phyloP scores from a whole-genome alignment of 2,888 invertebrate genomes.

The Trypoxylon attenuatum region DNA sequence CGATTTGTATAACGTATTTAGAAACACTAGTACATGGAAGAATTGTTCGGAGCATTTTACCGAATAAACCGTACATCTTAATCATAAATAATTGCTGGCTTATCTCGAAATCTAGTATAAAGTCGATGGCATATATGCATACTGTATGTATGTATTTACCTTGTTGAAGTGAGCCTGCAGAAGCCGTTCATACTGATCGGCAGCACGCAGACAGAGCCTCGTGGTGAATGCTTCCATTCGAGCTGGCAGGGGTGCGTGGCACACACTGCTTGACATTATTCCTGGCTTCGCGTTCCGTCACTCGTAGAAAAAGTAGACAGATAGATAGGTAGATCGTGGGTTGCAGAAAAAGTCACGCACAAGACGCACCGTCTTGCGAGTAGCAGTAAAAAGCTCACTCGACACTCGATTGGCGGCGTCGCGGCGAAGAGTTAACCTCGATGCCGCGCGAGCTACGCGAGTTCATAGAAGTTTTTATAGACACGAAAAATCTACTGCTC shows the following conservation, averaged over 20 bases:
- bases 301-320: constrained; percentile 26
- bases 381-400: not conserved
- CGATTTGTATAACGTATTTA: too few species aligned
- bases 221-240: constrained; percentile 75
- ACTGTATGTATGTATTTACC: constrained; percentile 59
- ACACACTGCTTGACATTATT: constrained; percentile 72
- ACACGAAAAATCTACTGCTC: not conserved
- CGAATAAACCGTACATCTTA: too few species aligned
- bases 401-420: not conserved
- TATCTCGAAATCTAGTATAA: too few species aligned
- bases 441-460: constrained; percentile 18
- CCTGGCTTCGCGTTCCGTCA: constrained; percentile 30
- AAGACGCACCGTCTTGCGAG: not conserved
- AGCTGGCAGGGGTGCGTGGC: constrained; percentile 70
- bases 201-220: constrained; percentile 78
- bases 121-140: too few species aligned
- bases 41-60: not conserved
- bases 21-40: too few species aligned
- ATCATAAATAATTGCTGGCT: too few species aligned
- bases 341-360: not conserved
- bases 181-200: constrained; percentile 80
- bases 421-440: constrained; percentile 45
- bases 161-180: constrained; percentile 78
- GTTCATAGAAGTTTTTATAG: constrained; percentile 8
- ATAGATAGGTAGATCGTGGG: too few species aligned